Percentiles rank a stretch among this genome's conserved stretches.
These are phyloP conservation scores for Harpagifer antarcticus DNA, from an alignment of 2,797 vertebrate genomes.

Conservation along the genomic window DNA sequence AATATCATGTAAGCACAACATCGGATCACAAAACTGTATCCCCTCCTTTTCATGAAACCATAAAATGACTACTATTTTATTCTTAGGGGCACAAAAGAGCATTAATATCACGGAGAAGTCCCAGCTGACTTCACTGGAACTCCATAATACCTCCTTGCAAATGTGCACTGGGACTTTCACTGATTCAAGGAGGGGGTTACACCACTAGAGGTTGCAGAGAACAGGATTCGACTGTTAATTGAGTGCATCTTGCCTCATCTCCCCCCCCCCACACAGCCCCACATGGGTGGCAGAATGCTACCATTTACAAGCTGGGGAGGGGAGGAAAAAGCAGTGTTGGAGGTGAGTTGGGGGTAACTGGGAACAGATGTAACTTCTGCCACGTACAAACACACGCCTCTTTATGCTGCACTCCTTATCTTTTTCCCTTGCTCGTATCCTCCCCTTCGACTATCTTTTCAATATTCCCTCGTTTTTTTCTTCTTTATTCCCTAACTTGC, in stretches of 20 bases:
- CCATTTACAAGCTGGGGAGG: constrained; percentile 65
- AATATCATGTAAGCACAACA: neutral
- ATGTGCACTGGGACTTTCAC: constrained; percentile 17
- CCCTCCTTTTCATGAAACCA: neutral
- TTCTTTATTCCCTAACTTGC: constrained; percentile 1
- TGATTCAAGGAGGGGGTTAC: constrained; percentile 31
- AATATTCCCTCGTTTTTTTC: constrained; percentile 1
- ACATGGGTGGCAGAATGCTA: constrained; percentile 65
- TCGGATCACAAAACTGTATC: neutral
- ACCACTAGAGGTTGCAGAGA: constrained; percentile 34
- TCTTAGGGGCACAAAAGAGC: neutral
- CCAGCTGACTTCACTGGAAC: constrained; percentile 4
- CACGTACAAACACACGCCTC: constrained; percentile 62
- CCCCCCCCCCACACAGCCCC: no score
- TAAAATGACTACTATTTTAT: neutral
- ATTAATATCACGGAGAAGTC: neutral
- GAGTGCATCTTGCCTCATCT: constrained; percentile 46
- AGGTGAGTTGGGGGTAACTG: constrained; percentile 66
- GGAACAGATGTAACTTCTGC: constrained; percentile 82
- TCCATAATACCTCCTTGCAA: constrained; percentile 1
- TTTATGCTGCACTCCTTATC: constrained; percentile 35
- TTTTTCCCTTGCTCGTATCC: constrained; percentile 23
- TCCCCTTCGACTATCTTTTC: constrained; percentile 29
- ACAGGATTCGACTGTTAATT: constrained; percentile 62
- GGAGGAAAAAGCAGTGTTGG: neutral